Evolutionary conservation across 1,140 invertebrate species (phyloP), one percentile per base, ranked within the genome.

Genomic region (Popillia japonica): DNA sequence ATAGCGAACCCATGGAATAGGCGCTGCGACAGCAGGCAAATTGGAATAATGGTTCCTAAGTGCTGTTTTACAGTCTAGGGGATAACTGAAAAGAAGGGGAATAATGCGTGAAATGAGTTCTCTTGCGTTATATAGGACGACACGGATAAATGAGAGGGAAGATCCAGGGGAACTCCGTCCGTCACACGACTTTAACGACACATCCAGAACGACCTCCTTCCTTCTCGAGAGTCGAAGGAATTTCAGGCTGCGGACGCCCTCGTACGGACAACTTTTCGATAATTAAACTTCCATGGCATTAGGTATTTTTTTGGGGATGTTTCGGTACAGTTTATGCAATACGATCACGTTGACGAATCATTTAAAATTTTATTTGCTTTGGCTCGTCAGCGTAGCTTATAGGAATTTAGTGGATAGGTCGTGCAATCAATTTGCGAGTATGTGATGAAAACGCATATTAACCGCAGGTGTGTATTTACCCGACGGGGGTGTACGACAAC

Each of bases 31-130:
- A 68, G 61, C 61, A 68, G 61, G 61, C 61, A 68, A 68, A 68
- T 68, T 68, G 61, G 61, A 68, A 68, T 68, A 68, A 68, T 68
- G 61, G 61, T 68, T 68, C 61, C 61, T 68, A 68, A 68, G 61
- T 68, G 61, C 61, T 68, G 61, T 68, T 68, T 68, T 68, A 68
- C 61, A 68, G 61, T 68, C 20, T 68, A 68, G 27, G 61, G 61
- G 61, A 22, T 17, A 48, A 48, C 61, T 27, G 61, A 68, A 68
- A 68, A 68, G 61, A 68, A 68, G 22, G 61, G 61, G 61, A 68
- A 68, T 68, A 68, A 68, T 68, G 61, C 61, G 61, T 68, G 61
- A 68, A 68, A 68, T 68, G 61, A 68, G 61, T 27, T 68, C 61
- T 68, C 61, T 68, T 17, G 20, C 61, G 61, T 34, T 34, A 68